Percentiles rank a stretch among this genome's conserved stretches.
These are phyloP conservation scores for Acromyrmex heyeri DNA, from an alignment of 1,140 invertebrate species.

Conservation along the genomic window DNA sequence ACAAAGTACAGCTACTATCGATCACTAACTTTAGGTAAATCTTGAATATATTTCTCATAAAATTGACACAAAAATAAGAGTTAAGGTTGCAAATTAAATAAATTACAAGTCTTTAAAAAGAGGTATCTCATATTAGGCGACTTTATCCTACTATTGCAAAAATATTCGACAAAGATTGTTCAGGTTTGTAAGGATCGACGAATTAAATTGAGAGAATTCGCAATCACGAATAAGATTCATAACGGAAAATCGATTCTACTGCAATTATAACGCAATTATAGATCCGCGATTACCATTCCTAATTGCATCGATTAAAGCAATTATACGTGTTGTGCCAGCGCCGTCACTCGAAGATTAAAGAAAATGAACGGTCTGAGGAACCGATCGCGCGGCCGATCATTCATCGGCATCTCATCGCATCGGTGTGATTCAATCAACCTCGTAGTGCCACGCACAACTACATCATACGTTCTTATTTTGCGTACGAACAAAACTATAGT, in stretches of 20 bases:
- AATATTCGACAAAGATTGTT: background rate
- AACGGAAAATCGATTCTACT: constrained; percentile 11
- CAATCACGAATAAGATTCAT: constrained; percentile 26
- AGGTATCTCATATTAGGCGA: too few species aligned
- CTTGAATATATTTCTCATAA: too few species aligned
- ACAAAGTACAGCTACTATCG: too few species aligned
- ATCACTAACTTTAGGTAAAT: too few species aligned
- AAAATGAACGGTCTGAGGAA: constrained; percentile 21
- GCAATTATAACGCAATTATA: constrained; percentile 62
- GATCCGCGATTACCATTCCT: constrained; percentile 62
- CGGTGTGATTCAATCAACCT: constrained; percentile 23
- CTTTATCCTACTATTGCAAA: background rate
- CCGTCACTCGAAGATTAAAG: constrained; percentile 52
- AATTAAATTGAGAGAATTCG: background rate
- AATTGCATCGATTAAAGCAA: constrained; percentile 67
- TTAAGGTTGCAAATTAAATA: too few species aligned
- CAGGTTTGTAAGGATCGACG: background rate
- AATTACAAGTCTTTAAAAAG: too few species aligned
- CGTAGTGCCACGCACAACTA: background rate
- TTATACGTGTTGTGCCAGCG: constrained; percentile 55
- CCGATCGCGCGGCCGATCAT: constrained; percentile 60
- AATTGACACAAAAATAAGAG: too few species aligned
- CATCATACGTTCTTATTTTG: constrained; percentile 17
- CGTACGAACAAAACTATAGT: constrained; percentile 3
- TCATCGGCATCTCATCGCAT: constrained; percentile 26